These are phyloP conservation scores for Chrysochloris asiatica DNA, from an alignment of 2,113 vertebrate genomes.

Conservation along the genomic window DNA sequence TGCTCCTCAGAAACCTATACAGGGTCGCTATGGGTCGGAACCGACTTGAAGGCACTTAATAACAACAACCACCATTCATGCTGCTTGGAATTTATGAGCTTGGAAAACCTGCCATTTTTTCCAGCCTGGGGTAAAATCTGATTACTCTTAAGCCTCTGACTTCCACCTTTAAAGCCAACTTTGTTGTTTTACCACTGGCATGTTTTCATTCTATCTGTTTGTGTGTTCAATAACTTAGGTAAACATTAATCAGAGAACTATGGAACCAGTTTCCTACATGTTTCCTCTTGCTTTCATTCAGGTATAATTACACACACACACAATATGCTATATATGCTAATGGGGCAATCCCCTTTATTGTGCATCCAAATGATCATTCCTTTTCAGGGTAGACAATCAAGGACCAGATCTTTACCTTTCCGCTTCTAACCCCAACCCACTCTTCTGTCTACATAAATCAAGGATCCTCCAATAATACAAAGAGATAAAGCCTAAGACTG, in stretches of 20 bases:
- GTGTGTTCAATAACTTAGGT: not conserved
- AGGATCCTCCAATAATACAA: not conserved
- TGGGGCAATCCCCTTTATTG: not conserved
- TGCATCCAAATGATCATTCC: not conserved
- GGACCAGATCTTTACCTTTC: not conserved
- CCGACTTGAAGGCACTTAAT: no score
- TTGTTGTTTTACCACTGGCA: not conserved
- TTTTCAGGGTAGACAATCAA: not conserved
- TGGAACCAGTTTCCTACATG: constrained; percentile 1
- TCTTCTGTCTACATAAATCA: not conserved
- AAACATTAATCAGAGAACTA: not conserved
- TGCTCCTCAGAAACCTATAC: no score
- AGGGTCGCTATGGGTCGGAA: no score
- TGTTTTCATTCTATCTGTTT: not conserved
- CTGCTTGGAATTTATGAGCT: not conserved
- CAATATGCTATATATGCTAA: accelerated
- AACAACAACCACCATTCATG: not conserved
- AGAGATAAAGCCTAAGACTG: not conserved
- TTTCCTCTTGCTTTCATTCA: not conserved
- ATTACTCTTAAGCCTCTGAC: not conserved
- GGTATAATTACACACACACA: not conserved
- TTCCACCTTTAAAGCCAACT: not conserved
- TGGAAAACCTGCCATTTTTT: not conserved
- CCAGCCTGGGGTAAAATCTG: not conserved
- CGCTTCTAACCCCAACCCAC: no score